Percentiles rank a stretch among this genome's conserved stretches.
phyloP scores from a whole-genome alignment of 2,888 invertebrate species.

The Strigamia crassipes region DNA sequence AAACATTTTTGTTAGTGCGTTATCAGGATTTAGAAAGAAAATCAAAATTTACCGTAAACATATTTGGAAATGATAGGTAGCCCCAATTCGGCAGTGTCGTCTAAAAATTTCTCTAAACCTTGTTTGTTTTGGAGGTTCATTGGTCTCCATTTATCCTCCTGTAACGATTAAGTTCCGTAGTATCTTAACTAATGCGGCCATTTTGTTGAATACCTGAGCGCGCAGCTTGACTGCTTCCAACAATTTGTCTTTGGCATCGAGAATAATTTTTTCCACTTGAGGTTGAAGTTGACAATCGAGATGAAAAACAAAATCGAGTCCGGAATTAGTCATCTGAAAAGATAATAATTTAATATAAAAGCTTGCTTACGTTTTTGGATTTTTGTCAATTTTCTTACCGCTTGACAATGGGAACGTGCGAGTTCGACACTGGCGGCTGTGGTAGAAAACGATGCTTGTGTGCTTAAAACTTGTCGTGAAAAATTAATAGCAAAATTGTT shows the following conservation, averaged over 20 bases:
- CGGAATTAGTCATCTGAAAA: slow-evolving; percentile 66
- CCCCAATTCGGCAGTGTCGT: slow-evolving; percentile 73
- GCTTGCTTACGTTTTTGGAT: not conserved
- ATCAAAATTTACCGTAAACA: slow-evolving; percentile 62
- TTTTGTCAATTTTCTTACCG: not conserved
- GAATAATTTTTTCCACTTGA: slow-evolving; percentile 75
- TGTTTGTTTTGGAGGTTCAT: slow-evolving; percentile 74
- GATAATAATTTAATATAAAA: slow-evolving; percentile 35
- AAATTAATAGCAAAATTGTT: slow-evolving; percentile 60
- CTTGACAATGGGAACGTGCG: not conserved
- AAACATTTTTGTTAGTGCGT: slow-evolving; percentile 49
- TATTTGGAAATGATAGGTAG: slow-evolving; percentile 68
- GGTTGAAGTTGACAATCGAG: slow-evolving; percentile 81
- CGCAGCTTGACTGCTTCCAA: slow-evolving; percentile 78
- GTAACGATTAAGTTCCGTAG: slow-evolving; percentile 48
- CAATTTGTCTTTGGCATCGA: slow-evolving; percentile 78
- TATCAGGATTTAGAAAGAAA: slow-evolving; percentile 46
- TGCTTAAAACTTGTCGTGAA: slow-evolving; percentile 75
- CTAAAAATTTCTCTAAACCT: slow-evolving; percentile 70
- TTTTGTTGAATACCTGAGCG: slow-evolving; percentile 55
- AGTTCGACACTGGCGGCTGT: slow-evolving; percentile 77
- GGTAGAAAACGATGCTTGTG: slow-evolving; percentile 80
- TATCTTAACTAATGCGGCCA: not conserved
- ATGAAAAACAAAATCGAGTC: slow-evolving; percentile 89
- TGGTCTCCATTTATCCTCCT: slow-evolving; percentile 86